phyloP scores from a whole-genome alignment of 2,113 vertebrate species.

The Platichthys flesus region DNA sequence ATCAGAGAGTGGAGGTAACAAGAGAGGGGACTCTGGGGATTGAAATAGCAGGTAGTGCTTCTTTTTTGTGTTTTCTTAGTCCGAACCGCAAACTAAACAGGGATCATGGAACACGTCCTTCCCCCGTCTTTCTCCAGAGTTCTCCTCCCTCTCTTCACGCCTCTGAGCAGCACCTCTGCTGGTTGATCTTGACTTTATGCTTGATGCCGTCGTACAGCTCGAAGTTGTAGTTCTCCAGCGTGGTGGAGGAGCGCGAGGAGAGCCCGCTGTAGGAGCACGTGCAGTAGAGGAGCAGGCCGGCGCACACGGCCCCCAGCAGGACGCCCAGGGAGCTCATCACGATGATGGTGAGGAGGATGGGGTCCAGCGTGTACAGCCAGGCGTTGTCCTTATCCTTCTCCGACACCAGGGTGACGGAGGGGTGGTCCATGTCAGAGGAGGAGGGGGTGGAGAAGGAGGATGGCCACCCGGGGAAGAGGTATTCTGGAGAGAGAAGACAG shows the following conservation, averaged over 20 bases:
- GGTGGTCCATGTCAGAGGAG: constrained; percentile 73
- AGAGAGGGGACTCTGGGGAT: constrained; percentile 19
- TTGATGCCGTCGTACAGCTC: constrained; percentile 97
- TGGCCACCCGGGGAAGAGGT: constrained; percentile 73
- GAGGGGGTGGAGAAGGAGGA: constrained; percentile 67
- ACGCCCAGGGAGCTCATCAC: constrained; percentile 97
- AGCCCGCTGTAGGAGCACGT: constrained; percentile 94
- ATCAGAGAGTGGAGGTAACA: constrained; percentile 49
- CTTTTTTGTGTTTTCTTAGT: constrained; percentile 43
- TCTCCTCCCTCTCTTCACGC: constrained; percentile 81
- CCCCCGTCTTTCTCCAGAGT: constrained; percentile 1
- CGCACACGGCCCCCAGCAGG: constrained; percentile 92
- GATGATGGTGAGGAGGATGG: constrained; percentile 99
- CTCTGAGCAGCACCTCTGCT: constrained; percentile 98
- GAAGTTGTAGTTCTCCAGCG: constrained; percentile 98
- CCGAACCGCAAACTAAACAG: constrained; percentile 35
- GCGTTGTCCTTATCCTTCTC: constrained; percentile 90
- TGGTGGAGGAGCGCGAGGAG: constrained; percentile 94
- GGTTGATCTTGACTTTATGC: constrained; percentile 98
- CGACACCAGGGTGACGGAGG: constrained; percentile 83
- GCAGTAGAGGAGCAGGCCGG: constrained; percentile 95
- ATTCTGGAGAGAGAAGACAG: constrained; percentile 50
- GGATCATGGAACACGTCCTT: background rate
- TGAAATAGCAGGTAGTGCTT: constrained; percentile 59
- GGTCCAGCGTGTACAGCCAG: constrained; percentile 95